Evolutionary conservation across 2,797 vertebrate species (phyloP), one percentile per base, ranked within the genome.

Genomic region (Triplophysa bombifrons): DNA sequence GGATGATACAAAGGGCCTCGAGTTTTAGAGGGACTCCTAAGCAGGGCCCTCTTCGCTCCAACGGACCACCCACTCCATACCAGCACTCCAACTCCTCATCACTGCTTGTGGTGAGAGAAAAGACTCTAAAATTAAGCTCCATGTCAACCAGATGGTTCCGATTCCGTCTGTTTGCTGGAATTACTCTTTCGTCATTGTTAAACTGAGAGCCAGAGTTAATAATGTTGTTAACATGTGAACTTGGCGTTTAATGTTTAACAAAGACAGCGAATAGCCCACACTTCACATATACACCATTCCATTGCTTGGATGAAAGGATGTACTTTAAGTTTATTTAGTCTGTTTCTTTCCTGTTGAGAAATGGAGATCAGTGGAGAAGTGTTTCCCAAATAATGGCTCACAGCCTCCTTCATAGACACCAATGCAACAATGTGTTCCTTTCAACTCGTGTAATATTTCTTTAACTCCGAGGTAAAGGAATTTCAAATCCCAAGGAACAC

Each of bases 61-160:
- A 68, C 44, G 55, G 76, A 84, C 84, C 80, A 84, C 83, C 80
- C 78, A 78, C 60, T 64, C 73, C 79, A 75, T 65, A 14, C 61
- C 50, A 64, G 46, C 46, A 53, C 68, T 77, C 68, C 53, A 41
- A 55, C 75, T 81, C 50, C 72, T 83, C 78, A 66, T 80, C 81
- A 67, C 84, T 84, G 74, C 82, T 84, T 84, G 81, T 80, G 82
- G 78, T 68, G 72, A 72, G 74, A 82, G 80, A 82, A 85, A 76
- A 79, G 78, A 77, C 80, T 77, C 77, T 81, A 67, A 82, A 81
- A 85, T 88, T 82, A 84, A 81, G 75, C 80, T 80, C 56, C 74
- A 82, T 80, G 81, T 85, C 83, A 84, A 82, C 71, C 86, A 85
- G 83, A 86, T 86, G 79, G 82, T 83, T 84, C 69, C 63, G 65